Conservation (phyloP, 2,113 vertebrate genomes). For the Xyliphius kryptos region DNA sequence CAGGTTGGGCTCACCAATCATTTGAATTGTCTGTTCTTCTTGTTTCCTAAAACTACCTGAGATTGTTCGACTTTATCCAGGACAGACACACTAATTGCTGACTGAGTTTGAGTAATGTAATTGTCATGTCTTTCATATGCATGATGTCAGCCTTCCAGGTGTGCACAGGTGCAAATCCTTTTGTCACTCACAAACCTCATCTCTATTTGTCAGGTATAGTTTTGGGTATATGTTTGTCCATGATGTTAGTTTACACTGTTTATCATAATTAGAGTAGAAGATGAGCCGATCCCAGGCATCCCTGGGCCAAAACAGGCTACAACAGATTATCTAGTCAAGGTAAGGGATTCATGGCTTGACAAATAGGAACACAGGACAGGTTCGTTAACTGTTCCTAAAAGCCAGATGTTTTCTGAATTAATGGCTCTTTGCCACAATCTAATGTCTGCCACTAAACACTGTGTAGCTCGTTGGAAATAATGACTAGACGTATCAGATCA, state of each 20-base stretch:
- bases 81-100: conserved; percentile 26
- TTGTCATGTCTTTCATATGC: conserved; percentile 7
- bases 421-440: conserved; percentile 25
- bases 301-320: no score
- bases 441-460: conserved; percentile 16
- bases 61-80: conserved; percentile 21
- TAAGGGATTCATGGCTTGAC: no score
- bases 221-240: not conserved
- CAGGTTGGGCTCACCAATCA: conserved; percentile 25
- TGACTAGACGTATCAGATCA: conserved; percentile 29
- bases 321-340: no score
- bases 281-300: no score
- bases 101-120: conserved; percentile 22
- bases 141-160: conserved; percentile 21
- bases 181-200: not conserved
- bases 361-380: not conserved
- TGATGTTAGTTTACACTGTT: no score
- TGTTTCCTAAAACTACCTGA: not conserved
- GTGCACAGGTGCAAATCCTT: conserved; percentile 10
- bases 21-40: not conserved
- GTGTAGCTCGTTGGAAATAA: conserved; percentile 22
- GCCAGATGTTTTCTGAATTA: conserved; percentile 9
- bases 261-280: no score
- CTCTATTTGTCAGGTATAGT: not conserved
- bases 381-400: conserved; percentile 9